A percentile compares a stretch with the other conserved stretches of the same genome.
These are phyloP conservation scores for Phanerotoma sp. DNA, from an alignment of 2,888 invertebrate species.

Conservation along the genomic window DNA sequence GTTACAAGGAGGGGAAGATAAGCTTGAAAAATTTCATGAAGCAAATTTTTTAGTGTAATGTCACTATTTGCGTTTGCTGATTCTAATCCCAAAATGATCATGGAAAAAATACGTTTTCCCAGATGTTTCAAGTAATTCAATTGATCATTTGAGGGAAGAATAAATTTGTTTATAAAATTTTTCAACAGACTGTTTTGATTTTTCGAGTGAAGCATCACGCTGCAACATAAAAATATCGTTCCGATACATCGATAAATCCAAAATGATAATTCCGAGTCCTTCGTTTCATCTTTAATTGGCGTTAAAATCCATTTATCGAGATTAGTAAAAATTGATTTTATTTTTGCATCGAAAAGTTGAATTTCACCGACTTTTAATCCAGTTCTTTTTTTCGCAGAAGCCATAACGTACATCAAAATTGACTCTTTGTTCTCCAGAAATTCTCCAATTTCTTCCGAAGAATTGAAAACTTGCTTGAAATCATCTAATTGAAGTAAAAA, in stretches of 20 bases:
- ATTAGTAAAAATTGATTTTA: slow-evolving; percentile 46
- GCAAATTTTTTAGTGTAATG: slow-evolving; percentile 43
- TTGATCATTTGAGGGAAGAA: slow-evolving; percentile 45
- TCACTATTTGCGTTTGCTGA: slow-evolving; percentile 44
- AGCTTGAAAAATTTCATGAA: slow-evolving; percentile 48
- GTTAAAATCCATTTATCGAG: slow-evolving; percentile 51
- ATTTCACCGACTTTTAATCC: slow-evolving; percentile 38
- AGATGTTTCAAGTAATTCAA: slow-evolving; percentile 38
- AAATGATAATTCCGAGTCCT: slow-evolving; percentile 42
- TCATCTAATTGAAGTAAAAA: slow-evolving; percentile 42
- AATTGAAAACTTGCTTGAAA: slow-evolving; percentile 42
- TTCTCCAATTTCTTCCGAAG: slow-evolving; percentile 36
- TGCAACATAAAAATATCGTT: slow-evolving; percentile 46
- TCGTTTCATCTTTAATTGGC: slow-evolving; percentile 47
- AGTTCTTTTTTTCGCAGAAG: slow-evolving; percentile 41
- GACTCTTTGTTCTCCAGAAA: slow-evolving; percentile 44
- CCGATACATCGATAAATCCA: slow-evolving; percentile 52
- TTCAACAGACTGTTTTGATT: slow-evolving; percentile 46
- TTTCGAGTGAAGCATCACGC: slow-evolving; percentile 43
- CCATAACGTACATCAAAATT: slow-evolving; percentile 43
- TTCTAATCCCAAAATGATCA: slow-evolving; percentile 51
- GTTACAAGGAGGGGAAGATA: slow-evolving; percentile 49
- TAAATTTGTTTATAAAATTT: slow-evolving; percentile 42
- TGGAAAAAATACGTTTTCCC: slow-evolving; percentile 50
- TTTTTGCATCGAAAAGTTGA: slow-evolving; percentile 40